Evolutionary conservation across 2,797 vertebrate genomes (phyloP).

Genomic region (Peromyscus melanophrys): DNA sequence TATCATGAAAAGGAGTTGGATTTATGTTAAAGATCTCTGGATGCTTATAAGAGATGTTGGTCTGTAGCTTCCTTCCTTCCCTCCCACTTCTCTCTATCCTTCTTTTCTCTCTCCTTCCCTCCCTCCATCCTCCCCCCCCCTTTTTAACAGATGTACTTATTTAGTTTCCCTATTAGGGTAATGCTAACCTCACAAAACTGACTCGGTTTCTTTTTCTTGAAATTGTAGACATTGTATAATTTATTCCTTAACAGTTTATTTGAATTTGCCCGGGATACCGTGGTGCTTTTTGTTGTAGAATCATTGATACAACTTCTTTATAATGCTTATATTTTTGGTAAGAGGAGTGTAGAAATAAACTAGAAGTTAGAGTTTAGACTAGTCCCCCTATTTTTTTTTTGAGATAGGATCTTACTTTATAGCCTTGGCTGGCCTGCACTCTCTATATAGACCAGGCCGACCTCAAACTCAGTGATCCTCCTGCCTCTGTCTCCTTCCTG

Average conservation of each 20-base stretch:
- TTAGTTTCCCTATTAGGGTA: not conserved
- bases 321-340: not conserved
- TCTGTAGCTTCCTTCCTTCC: not conserved
- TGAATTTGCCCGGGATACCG: not conserved
- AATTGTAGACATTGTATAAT: not conserved
- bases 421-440: not conserved
- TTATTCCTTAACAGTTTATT: not conserved
- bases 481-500: not conserved
- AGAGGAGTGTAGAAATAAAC: not conserved
- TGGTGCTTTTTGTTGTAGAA: not conserved
- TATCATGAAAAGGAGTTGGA: not conserved
- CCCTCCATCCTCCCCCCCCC: not conserved
- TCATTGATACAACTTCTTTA: not conserved
- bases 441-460: not conserved
- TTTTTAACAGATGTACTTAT: not conserved
- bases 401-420: too few species aligned
- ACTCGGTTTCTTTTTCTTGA: not conserved
- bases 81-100: not conserved
- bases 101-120: not conserved
- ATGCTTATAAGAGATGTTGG: not conserved
- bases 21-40: not conserved
- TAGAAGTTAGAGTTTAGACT: slow-evolving; percentile 27
- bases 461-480: not conserved
- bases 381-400: not conserved
- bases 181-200: not conserved